phyloP scores from a whole-genome alignment of 2,888 invertebrate species.

The Pantelozetes paolii region DNA sequence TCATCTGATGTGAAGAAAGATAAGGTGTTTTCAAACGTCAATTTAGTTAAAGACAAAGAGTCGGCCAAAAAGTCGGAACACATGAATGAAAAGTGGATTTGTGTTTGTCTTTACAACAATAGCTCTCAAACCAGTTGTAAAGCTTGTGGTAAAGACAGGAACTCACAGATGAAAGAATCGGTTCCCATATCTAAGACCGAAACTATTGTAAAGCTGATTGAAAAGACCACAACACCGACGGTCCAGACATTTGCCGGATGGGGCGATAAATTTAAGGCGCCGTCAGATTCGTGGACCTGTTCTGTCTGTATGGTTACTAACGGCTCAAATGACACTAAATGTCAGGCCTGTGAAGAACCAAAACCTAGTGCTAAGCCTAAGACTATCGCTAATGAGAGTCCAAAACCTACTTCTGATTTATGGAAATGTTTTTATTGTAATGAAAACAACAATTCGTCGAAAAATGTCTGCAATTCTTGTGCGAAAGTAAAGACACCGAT shows the following conservation, averaged over 20 bases:
- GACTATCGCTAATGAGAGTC: neutral
- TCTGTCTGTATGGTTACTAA: conserved; percentile 50
- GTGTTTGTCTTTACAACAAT: conserved; percentile 3
- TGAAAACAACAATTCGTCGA: neutral
- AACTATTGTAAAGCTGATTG: neutral
- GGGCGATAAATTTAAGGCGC: conserved; percentile 50
- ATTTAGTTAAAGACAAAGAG: neutral
- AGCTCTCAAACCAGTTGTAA: neutral
- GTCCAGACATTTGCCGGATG: neutral
- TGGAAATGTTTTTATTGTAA: conserved; percentile 38
- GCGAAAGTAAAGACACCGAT: conserved; percentile 22
- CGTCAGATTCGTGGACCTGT: conserved; percentile 52
- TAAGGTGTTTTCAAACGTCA: neutral
- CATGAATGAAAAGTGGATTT: conserved; percentile 11
- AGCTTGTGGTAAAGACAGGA: neutral
- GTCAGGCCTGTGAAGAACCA: conserved; percentile 48
- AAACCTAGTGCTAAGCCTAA: conserved; percentile 40
- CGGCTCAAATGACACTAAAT: conserved; percentile 44
- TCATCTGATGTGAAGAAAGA: neutral
- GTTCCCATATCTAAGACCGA: neutral
- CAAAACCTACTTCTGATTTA: neutral
- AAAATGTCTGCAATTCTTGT: conserved; percentile 30
- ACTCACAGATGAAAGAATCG: neutral
- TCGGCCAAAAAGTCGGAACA: neutral
- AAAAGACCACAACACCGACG: neutral